Conservation (phyloP, 2,797 vertebrate genomes). For the Pipistrellus nathusii region DNA sequence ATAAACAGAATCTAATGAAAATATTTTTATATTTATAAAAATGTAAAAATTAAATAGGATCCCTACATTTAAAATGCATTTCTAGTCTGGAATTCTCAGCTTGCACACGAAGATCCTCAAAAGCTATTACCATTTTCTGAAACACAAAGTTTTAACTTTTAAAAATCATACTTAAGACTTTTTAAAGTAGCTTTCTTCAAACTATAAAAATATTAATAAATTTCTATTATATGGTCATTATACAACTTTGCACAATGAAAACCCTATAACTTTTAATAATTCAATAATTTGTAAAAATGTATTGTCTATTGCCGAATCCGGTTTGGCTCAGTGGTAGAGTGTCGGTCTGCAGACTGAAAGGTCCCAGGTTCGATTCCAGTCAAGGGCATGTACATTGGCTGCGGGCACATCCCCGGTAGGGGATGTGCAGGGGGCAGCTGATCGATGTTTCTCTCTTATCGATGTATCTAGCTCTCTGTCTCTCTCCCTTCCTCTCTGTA, state of each 20-base stretch:
- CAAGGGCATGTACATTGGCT: too few species aligned
- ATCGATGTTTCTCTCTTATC: too few species aligned
- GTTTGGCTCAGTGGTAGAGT: too few species aligned
- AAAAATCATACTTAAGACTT: conserved; percentile 60
- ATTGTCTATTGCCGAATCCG: neutral
- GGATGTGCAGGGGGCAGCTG: too few species aligned
- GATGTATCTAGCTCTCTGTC: too few species aligned
- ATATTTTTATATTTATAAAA: neutral
- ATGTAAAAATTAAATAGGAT: conserved; percentile 67
- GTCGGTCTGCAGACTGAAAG: too few species aligned
- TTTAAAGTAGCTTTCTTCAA: conserved; percentile 53
- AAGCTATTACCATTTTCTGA: conserved; percentile 92
- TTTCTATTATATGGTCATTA: conserved; percentile 44
- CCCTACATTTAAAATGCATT: conserved; percentile 91
- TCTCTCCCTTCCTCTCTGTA: too few species aligned
- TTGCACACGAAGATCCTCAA: conserved; percentile 92
- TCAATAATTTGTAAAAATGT: conserved; percentile 40
- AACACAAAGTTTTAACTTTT: conserved; percentile 80
- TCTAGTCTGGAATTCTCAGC: conserved; percentile 92
- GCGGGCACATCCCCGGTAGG: too few species aligned
- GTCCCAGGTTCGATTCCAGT: too few species aligned
- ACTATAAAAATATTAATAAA: conserved; percentile 62
- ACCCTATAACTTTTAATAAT: conserved; percentile 18
- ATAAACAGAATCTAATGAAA: neutral
- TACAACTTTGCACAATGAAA: conserved; percentile 47